Evolutionary conservation across 2,113 vertebrate species (phyloP).

Genomic region (Megalops atlanticus): DNA sequence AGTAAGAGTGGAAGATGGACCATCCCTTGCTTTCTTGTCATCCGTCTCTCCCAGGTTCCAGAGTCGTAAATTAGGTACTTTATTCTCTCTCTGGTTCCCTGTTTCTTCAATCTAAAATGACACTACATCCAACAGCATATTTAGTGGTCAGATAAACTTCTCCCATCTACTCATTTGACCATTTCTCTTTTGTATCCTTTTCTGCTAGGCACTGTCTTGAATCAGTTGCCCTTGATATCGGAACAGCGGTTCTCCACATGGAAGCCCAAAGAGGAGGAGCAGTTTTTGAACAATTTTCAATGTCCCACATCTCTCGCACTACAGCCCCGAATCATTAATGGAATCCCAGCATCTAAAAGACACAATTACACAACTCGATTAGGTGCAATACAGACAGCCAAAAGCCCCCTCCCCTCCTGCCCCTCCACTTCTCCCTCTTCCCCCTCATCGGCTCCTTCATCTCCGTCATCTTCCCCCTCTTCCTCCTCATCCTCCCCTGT

Average conservation of each 20-base stretch:
- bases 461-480: conserved; percentile 57
- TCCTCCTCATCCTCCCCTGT: conserved; percentile 51
- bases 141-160: background rate
- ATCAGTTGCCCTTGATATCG: conserved; percentile 1
- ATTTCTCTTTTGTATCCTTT: conserved; percentile 14
- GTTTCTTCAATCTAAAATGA: conserved; percentile 47
- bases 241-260: conserved; percentile 8
- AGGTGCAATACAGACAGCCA: conserved; percentile 46
- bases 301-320: conserved; percentile 50
- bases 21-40: conserved; percentile 34
- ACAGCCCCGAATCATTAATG: conserved; percentile 55
- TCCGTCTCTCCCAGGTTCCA: conserved; percentile 18
- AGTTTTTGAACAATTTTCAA: conserved; percentile 14
- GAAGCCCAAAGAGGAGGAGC: conserved; percentile 15
- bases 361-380: conserved; percentile 46
- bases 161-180: background rate
- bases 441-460: conserved; percentile 60
- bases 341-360: conserved; percentile 55
- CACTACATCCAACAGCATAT: background rate
- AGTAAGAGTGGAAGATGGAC: conserved; percentile 35
- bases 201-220: conserved; percentile 46
- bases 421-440: conserved; percentile 62
- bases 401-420: conserved; percentile 58
- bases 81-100: conserved; percentile 37
- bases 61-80: conserved; percentile 41